These are phyloP conservation scores for Ciconia maguari DNA, from an alignment of 2,113 vertebrate species.

Conservation along the genomic window DNA sequence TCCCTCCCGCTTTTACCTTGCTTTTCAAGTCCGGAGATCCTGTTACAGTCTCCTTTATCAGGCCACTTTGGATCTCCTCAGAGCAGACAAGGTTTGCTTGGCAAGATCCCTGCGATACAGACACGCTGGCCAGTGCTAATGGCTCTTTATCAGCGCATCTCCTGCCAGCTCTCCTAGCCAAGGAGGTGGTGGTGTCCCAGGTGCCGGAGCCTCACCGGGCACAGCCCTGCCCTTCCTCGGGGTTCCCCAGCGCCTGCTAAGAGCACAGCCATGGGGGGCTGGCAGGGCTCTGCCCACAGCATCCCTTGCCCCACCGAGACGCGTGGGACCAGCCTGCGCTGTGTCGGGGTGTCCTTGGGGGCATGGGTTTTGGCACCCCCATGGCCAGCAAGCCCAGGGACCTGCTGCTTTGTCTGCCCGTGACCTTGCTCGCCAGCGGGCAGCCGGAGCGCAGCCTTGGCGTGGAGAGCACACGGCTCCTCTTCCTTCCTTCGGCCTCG, in stretches of 20 bases:
- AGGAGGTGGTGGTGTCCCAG: neutral
- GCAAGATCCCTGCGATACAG: neutral
- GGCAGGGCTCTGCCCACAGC: neutral
- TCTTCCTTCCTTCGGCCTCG: conserved; percentile 37
- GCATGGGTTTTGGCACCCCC: neutral
- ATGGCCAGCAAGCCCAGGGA: neutral
- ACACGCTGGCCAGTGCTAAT: neutral
- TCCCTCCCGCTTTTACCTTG: neutral
- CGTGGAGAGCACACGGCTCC: neutral
- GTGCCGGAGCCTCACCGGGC: accelerated
- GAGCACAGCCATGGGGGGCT: accelerated
- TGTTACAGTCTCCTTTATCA: neutral
- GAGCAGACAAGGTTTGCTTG: neutral
- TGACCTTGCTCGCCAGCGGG: neutral
- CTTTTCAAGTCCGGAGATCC: neutral
- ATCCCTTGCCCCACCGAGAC: neutral
- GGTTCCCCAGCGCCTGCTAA: neutral
- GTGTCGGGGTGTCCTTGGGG: neutral
- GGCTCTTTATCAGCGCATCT: neutral
- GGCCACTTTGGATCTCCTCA: neutral
- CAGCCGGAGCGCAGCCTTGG: neutral
- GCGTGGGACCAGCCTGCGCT: neutral
- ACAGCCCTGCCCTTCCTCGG: neutral
- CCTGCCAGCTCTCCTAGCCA: neutral
- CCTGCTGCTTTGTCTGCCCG: neutral